Evolutionary conservation across 1,140 invertebrate genomes (phyloP), one percentile per base, ranked within the genome.

Genomic region (Archegozetes longisetosus): DNA sequence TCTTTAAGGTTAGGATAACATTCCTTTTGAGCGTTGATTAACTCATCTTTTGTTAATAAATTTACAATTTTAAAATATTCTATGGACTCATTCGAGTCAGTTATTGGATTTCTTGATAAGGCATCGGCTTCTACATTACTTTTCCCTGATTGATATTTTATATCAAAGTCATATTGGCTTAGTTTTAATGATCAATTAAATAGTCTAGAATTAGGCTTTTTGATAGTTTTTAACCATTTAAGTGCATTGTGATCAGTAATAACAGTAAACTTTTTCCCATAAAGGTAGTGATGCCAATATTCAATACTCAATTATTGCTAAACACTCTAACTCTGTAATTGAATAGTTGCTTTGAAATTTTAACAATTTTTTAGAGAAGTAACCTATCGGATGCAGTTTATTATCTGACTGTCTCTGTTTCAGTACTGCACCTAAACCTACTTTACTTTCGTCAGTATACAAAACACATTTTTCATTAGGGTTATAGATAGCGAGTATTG

Each of bases 341-440:
- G 14, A 1, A 40, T 60, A 60, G 22, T 60, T 62, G 9, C 29
- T 27, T 25, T 61, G 53, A 51, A 48, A 55, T 4, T 1, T 1
- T 0, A 17, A 6, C 17, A 61, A 27, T 54, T 29, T 55, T 48
- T 28, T 54, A 0, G 49, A 54, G 20, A 49, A 58, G 25, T 62
- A 55, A 0, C 27, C 51, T 6, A 59, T 51, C 32, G 55, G 52
- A 29, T 60, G 26, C 4, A 29, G 12, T 60, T 53, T 25, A 22
- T 49, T 32, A 2, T 40, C 14, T 17, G 22, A 22, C 51, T 58
- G 49, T 6, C 32, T 49, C 55, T 73, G 68, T 0, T 69, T 53
- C 6, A 74, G 40, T 1, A 73, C 65, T 4, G 68, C 69, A 12
- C 69, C 71, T 40, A 68, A 66, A 1, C 69, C 70, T 2, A 60